Base-by-base conservation (phyloP, 1,140 invertebrate species). In the Plutomurus gul region DNA sequence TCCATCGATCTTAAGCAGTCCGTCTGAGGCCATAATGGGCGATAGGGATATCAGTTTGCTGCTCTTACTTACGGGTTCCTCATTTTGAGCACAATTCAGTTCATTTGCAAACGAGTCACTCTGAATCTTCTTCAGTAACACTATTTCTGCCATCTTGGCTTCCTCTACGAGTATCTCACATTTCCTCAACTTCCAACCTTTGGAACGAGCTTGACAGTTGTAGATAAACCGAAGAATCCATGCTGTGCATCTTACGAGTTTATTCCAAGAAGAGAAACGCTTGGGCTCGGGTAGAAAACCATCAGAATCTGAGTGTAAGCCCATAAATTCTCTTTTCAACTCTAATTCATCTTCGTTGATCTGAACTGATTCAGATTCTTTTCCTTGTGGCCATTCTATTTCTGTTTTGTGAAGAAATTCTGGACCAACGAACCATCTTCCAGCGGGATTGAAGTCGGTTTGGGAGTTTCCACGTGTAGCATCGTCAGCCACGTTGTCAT, bases 41-140 rank as follows among this genome's bases (percentile, higher is more conserved):
- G 18, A 85, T 85, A 76, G 84, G 85, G 70, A 87, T 85, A 49
- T 84, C 85, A 11, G 87, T 81, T 47, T 84, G 40, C 8, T 36
- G 43, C 3, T 85, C 82, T 39, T 82, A 71, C 46, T 86, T 86
- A 56, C 86, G 80, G 33, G 85, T 77, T 16, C 84, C 82, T 20
- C 87, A 83, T n/a, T 40, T 6, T 40, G 16, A 1, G 10, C 10
- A 37, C 20, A 16, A 0, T 40, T 18, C 0, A 43, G 4, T 22
- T 73, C 49, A 22, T 51, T 46, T 33, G 16, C 25, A 20, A 25
- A 73, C 16, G 13, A 18, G 8, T 71, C 40, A 7, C 16, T 11
- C 30, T 72, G 60, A 36, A 16, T 7, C 7, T 18, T 13, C 11
- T 20, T 16, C 6, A 46, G 16, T 20, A 16, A 49, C 3, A 78